These are phyloP conservation scores for Delphinus delphis DNA, from an alignment of 2,113 vertebrate species.

Conservation along the genomic window DNA sequence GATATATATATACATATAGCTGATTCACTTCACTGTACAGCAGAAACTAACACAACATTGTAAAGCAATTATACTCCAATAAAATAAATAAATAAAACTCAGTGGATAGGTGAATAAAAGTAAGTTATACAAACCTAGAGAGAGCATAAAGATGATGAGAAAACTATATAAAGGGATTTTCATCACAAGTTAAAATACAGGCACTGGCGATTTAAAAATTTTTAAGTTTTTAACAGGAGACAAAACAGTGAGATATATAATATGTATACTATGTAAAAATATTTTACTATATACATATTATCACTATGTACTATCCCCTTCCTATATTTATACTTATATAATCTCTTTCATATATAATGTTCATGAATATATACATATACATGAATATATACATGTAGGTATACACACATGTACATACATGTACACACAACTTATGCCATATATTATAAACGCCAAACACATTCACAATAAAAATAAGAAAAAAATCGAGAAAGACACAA, in stretches of 20 bases:
- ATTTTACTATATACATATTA: neutral
- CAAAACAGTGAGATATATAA: neutral
- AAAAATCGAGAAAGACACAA: neutral
- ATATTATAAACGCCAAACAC: neutral
- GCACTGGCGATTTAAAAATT: neutral
- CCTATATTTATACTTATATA: neutral
- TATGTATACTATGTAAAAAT: neutral
- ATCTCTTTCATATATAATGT: neutral
- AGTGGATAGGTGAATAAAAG: neutral
- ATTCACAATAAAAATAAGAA: neutral
- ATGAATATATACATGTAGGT: neutral
- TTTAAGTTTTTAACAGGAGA: neutral
- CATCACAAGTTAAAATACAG: neutral
- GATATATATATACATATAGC: too few relatives aligned
- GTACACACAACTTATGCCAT: neutral
- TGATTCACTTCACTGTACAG: too few relatives aligned
- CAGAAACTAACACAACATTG: too few relatives aligned
- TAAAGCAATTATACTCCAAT: too few relatives aligned
- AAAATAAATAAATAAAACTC: neutral
- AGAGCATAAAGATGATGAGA: neutral
- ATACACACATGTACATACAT: neutral
- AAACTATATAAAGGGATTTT: neutral
- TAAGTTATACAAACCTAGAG: neutral
- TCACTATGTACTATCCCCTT: neutral
- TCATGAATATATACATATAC: neutral